Conservation (phyloP, 1,140 invertebrate species). For the Drosophila tani region DNA sequence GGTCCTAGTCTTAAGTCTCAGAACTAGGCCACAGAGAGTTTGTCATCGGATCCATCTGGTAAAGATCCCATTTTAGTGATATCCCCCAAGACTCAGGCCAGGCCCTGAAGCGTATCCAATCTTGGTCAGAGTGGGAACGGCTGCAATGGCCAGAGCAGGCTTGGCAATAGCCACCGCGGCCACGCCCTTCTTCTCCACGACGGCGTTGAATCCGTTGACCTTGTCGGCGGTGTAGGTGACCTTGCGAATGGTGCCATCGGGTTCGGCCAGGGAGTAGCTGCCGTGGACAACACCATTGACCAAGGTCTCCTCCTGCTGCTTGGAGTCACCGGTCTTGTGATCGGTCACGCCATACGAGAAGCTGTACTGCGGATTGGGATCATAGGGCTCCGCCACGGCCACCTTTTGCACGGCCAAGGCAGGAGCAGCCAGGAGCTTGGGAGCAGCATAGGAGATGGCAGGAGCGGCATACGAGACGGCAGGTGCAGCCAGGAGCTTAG, state of each 20-base stretch:
- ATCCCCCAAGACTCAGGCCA: conserved; percentile 49
- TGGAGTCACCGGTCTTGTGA: conserved; percentile 89
- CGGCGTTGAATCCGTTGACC: conserved; percentile 88
- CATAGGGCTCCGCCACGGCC: conserved; percentile 87
- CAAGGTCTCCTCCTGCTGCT: conserved; percentile 87
- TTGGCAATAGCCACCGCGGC: conserved; percentile 65
- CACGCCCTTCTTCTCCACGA: conserved; percentile 87
- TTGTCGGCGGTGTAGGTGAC: conserved; percentile 87
- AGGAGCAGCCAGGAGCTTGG: conserved; percentile 71
- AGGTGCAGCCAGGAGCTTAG: conserved; percentile 64
- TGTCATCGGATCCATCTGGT: conserved; percentile 3
- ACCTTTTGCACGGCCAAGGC: conserved; percentile 82
- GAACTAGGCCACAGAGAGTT: conserved; percentile 22
- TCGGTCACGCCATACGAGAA: conserved; percentile 91
- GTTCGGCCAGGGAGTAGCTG: conserved; percentile 88
- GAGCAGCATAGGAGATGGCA: conserved; percentile 51
- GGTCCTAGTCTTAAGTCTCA: conserved; percentile 18
- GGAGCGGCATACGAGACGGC: conserved; percentile 53
- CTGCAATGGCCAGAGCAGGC: conserved; percentile 85
- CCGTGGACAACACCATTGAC: conserved; percentile 88
- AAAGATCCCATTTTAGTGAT: conserved; percentile 46
- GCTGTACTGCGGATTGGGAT: conserved; percentile 90
- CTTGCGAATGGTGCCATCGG: conserved; percentile 88
- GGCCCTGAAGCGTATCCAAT: conserved; percentile 64
- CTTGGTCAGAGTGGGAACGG: conserved; percentile 70